Percentiles rank a stretch among this genome's conserved stretches.
phyloP scores from a whole-genome alignment of 1,140 invertebrate genomes.

The Tenebrio molitor region DNA sequence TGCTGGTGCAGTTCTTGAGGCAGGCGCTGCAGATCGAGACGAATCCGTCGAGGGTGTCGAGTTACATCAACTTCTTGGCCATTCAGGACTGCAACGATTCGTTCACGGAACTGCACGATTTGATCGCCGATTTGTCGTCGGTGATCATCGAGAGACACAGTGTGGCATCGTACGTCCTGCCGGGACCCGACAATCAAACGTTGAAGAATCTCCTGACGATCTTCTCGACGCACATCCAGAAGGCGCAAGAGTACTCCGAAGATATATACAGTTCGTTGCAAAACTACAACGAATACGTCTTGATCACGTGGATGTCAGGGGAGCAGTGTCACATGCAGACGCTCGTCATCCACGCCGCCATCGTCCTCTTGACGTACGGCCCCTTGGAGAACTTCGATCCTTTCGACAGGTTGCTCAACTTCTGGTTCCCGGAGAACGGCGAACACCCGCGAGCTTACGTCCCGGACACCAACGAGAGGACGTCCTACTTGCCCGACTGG shows the following conservation, averaged over 20 bases:
- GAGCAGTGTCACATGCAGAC: slow-evolving; percentile 89
- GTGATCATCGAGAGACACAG: slow-evolving; percentile 94
- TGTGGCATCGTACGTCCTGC: slow-evolving; percentile 87
- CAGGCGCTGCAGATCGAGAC: slow-evolving; percentile 94
- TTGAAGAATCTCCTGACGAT: slow-evolving; percentile 84
- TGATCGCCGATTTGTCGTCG: slow-evolving; percentile 86
- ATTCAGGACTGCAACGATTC: slow-evolving; percentile 78
- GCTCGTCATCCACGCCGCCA: slow-evolving; percentile 92
- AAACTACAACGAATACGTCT: slow-evolving; percentile 75
- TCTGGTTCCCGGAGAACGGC: slow-evolving; percentile 79
- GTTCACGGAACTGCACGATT: slow-evolving; percentile 74
- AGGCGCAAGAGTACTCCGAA: slow-evolving; percentile 74
- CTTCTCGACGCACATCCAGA: slow-evolving; percentile 82
- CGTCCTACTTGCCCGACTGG: slow-evolving; percentile 93
- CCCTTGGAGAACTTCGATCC: slow-evolving; percentile 71
- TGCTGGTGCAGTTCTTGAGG: slow-evolving; percentile 79
- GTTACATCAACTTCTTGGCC: slow-evolving; percentile 91
- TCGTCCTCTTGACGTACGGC: slow-evolving; percentile 91
- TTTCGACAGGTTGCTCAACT: slow-evolving; percentile 80
- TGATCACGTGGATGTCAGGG: slow-evolving; percentile 88
- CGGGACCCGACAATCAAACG: slow-evolving; percentile 74
- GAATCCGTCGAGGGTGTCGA: slow-evolving; percentile 84
- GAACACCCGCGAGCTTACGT: slow-evolving; percentile 84
- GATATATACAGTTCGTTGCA: slow-evolving; percentile 78
- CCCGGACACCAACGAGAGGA: slow-evolving; percentile 88